Evolutionary conservation across 2,888 invertebrate genomes (phyloP).

Genomic region (Eretmocerus hayati): DNA sequence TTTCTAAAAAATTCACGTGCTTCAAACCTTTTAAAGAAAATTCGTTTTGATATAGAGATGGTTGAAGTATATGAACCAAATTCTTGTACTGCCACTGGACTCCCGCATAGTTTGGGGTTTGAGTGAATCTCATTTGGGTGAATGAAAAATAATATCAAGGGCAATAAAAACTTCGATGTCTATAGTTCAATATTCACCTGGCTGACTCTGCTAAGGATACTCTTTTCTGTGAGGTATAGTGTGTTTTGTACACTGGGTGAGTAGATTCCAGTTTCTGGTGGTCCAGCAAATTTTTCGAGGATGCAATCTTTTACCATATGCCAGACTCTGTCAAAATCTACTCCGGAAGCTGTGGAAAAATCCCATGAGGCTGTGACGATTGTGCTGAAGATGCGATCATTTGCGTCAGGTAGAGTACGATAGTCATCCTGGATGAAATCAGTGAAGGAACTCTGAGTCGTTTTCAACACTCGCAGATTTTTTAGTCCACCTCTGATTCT

Average conservation of each 20-base stretch:
- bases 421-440: slow-evolving; percentile 76
- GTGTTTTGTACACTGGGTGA: slow-evolving; percentile 78
- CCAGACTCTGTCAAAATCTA: slow-evolving; percentile 68
- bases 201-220: slow-evolving; percentile 60
- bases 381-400: slow-evolving; percentile 73
- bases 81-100: too few species aligned
- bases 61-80: too few species aligned
- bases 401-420: slow-evolving; percentile 65
- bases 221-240: slow-evolving; percentile 63
- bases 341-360: slow-evolving; percentile 57
- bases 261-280: slow-evolving; percentile 62
- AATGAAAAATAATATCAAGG: too few species aligned
- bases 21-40: too few species aligned
- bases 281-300: slow-evolving; percentile 69
- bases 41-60: too few species aligned
- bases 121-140: too few species aligned
- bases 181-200: slow-evolving; percentile 56
- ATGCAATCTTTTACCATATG: slow-evolving; percentile 63
- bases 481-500: slow-evolving; percentile 63
- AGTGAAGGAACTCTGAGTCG: slow-evolving; percentile 73
- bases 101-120: too few species aligned
- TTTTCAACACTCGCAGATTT: slow-evolving; percentile 67
- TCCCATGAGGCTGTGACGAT: slow-evolving; percentile 70
- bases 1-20: too few species aligned
- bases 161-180: slow-evolving; percentile 1